Conservation (phyloP, 2,113 vertebrate genomes). For the Chrysochloris asiatica region DNA sequence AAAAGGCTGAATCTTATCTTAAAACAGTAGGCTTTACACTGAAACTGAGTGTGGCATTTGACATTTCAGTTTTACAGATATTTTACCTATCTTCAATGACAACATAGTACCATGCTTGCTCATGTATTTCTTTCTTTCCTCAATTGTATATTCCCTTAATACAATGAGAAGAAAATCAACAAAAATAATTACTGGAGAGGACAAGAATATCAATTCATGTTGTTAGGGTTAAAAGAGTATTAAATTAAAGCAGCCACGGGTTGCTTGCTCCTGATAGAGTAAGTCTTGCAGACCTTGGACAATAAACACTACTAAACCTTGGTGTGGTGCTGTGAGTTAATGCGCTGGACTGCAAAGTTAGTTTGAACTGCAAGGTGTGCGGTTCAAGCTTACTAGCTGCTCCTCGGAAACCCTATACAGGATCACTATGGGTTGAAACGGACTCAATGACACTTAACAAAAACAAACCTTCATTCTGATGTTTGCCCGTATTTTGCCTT, state of each 20-base stretch:
- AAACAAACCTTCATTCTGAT: no score
- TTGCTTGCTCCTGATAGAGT: neutral
- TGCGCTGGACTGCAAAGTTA: no score
- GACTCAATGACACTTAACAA: no score
- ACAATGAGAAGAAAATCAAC: slow-evolving; percentile 42
- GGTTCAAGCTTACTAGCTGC: no score
- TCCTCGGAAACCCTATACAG: no score
- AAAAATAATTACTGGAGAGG: neutral
- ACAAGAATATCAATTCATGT: neutral
- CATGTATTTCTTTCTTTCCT: neutral
- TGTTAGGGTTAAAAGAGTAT: neutral
- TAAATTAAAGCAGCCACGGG: neutral
- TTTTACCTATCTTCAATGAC: slow-evolving; percentile 35
- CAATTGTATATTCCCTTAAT: slow-evolving; percentile 1
- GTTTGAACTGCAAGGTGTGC: no score
- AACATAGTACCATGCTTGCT: neutral
- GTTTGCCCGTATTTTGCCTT: no score
- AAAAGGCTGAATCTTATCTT: slow-evolving; percentile 32
- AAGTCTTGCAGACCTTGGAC: neutral
- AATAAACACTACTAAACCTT: no score
- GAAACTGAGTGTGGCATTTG: slow-evolving; percentile 40
- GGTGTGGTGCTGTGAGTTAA: no score
- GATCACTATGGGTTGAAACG: no score
- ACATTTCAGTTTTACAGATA: neutral
- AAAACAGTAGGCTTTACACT: slow-evolving; percentile 8